A percentile compares a stretch with the other conserved stretches of the same genome.
Evolutionary conservation across 2,888 invertebrate genomes (phyloP).

Genomic region (Drosophila aldrichi): DNA sequence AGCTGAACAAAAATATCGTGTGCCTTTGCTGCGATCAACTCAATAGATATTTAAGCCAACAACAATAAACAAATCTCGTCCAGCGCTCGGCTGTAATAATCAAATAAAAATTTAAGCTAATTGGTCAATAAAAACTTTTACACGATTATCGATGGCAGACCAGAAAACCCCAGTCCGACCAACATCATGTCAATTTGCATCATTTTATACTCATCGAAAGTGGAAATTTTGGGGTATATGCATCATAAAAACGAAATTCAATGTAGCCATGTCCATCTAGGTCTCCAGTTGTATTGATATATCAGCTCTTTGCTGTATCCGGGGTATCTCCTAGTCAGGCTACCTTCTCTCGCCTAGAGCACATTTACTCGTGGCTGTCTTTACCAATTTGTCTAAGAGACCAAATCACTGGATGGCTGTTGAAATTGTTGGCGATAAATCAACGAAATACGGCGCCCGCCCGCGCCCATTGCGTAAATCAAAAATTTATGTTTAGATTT

Average conservation of each 20-base stretch:
- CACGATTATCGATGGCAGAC: slow-evolving; percentile 47
- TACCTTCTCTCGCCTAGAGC: not conserved
- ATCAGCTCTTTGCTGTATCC: rapidly evolving
- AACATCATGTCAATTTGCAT: slow-evolving; percentile 2
- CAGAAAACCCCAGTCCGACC: not conserved
- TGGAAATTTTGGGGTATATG: not conserved
- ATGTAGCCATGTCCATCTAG: too few relatives aligned
- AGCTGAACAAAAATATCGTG: not conserved
- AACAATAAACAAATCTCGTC: slow-evolving; percentile 34
- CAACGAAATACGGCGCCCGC: slow-evolving; percentile 49
- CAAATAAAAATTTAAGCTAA: slow-evolving; percentile 38
- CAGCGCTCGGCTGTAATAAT: slow-evolving; percentile 3
- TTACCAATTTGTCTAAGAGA: slow-evolving; percentile 62
- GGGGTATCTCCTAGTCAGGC: not conserved
- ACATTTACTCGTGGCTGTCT: slow-evolving; percentile 19
- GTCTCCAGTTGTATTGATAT: not conserved
- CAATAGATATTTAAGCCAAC: slow-evolving; percentile 15
- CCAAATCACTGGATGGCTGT: slow-evolving; percentile 66
- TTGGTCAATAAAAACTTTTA: slow-evolving; percentile 63
- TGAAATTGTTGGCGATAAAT: slow-evolving; percentile 68
- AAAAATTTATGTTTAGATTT: slow-evolving; percentile 69
- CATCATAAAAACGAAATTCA: too few relatives aligned
- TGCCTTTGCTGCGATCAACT: slow-evolving; percentile 10
- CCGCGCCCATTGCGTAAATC: slow-evolving; percentile 70
- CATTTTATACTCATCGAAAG: not conserved